Evolutionary conservation across 2,797 vertebrate genomes (phyloP).

Genomic region (Oryzias sinensis): DNA sequence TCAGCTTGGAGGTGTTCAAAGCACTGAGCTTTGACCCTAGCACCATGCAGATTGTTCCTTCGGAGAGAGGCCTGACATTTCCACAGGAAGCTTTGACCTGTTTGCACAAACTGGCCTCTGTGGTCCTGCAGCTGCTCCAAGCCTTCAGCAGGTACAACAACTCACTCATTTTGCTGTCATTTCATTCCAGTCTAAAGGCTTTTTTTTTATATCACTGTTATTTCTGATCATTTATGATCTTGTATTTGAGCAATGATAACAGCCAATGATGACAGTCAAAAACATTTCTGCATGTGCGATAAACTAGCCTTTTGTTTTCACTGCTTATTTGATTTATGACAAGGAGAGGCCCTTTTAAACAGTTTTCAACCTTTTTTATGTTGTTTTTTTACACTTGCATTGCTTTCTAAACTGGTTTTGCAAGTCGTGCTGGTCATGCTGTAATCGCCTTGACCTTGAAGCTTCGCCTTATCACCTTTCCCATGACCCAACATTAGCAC

Average conservation of each 20-base stretch:
- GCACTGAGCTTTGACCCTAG: slow-evolving; percentile 70
- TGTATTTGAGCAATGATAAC: no score
- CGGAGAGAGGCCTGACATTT: slow-evolving; percentile 62
- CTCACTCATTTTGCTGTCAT: background rate
- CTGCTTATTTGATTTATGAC: background rate
- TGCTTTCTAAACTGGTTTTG: slow-evolving; percentile 9
- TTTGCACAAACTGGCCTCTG: slow-evolving; percentile 82
- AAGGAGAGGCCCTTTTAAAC: slow-evolving; percentile 4
- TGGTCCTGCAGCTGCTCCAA: slow-evolving; percentile 83
- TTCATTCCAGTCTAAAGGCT: no score
- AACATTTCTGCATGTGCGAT: background rate
- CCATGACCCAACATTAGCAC: slow-evolving; percentile 22
- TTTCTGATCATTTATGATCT: no score
- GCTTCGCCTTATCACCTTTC: slow-evolving; percentile 45
- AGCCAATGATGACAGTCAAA: no score
- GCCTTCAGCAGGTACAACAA: slow-evolving; percentile 84
- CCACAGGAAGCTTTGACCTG: slow-evolving; percentile 70
- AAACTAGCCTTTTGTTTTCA: background rate
- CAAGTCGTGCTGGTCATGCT: slow-evolving; percentile 8
- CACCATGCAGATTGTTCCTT: slow-evolving; percentile 51
- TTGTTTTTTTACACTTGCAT: background rate
- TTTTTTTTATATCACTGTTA: no score
- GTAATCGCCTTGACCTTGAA: slow-evolving; percentile 59
- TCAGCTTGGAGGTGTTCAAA: slow-evolving; percentile 75
- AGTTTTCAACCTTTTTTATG: slow-evolving; percentile 12